These are phyloP conservation scores for Epinephelus moara DNA, from an alignment of 2,113 vertebrate species.

Conservation along the genomic window DNA sequence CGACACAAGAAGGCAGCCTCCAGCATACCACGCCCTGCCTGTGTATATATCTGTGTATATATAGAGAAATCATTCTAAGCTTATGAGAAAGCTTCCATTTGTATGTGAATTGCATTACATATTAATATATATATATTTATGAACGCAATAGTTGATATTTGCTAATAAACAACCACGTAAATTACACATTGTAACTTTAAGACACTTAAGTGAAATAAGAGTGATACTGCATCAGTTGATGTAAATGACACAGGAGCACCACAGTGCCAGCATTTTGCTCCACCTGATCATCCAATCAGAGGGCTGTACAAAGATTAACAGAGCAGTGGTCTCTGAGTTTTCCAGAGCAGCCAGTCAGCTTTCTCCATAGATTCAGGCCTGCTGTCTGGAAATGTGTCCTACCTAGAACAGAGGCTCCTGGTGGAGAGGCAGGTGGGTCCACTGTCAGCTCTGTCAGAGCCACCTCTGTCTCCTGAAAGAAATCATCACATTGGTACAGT, in stretches of 20 bases:
- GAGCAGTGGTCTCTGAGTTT: neutral
- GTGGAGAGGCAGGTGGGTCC: neutral
- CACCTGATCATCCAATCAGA: neutral
- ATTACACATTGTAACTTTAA: no score
- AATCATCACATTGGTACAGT: neutral
- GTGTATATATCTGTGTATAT: no score
- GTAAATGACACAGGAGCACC: neutral
- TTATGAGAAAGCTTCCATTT: no score
- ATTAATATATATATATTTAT: no score
- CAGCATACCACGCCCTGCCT: no score
- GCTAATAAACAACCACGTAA: no score
- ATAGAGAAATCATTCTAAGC: no score
- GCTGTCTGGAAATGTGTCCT: neutral
- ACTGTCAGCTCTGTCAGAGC: conserved; percentile 24
- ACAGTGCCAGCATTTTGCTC: neutral
- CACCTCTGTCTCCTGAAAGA: conserved; percentile 49
- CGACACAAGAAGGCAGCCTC: no score
- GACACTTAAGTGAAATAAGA: no score
- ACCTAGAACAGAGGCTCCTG: conserved; percentile 28
- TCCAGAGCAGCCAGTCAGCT: neutral
- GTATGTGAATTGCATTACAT: no score
- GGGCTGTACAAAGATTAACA: neutral
- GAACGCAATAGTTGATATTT: no score
- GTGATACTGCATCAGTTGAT: no score
- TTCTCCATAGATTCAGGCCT: neutral